Evolutionary conservation across 2,797 vertebrate species (phyloP).

Genomic region (Enteromius unitaeniatus): DNA sequence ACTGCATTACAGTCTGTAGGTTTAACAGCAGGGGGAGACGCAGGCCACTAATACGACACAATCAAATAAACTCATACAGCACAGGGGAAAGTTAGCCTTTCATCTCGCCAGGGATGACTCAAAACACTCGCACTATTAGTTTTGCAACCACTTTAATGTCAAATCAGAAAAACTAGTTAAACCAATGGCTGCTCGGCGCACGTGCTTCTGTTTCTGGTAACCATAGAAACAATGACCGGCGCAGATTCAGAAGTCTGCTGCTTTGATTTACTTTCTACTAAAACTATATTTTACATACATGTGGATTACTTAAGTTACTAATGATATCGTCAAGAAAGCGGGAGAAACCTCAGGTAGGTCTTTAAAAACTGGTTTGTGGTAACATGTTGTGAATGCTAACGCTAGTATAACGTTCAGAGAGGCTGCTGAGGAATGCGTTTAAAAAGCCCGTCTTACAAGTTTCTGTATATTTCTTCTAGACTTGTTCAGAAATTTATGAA

Average conservation of each 20-base stretch:
- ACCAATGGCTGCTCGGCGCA: slow-evolving; percentile 5
- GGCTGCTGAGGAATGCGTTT: neutral
- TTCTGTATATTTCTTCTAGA: neutral
- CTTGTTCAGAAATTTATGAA: too few species aligned
- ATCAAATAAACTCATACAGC: neutral
- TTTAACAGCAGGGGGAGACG: slow-evolving; percentile 41
- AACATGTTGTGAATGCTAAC: slow-evolving; percentile 15
- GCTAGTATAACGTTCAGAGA: neutral
- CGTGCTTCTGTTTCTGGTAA: slow-evolving; percentile 60
- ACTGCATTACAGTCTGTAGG: neutral
- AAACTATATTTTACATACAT: neutral
- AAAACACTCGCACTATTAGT: neutral
- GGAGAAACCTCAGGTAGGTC: slow-evolving; percentile 25
- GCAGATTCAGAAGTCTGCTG: neutral
- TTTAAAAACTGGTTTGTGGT: neutral
- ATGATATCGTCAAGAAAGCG: slow-evolving; percentile 22
- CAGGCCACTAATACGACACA: neutral
- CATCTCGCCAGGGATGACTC: neutral
- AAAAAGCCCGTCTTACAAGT: neutral
- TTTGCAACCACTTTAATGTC: neutral
- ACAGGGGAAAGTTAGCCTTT: neutral
- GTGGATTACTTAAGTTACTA: neutral
- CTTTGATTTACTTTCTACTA: slow-evolving; percentile 54
- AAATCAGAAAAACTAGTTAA: neutral
- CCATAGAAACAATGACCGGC: slow-evolving; percentile 60